Base-by-base conservation (phyloP, 2,888 invertebrate species). In the Andrena praecox region DNA sequence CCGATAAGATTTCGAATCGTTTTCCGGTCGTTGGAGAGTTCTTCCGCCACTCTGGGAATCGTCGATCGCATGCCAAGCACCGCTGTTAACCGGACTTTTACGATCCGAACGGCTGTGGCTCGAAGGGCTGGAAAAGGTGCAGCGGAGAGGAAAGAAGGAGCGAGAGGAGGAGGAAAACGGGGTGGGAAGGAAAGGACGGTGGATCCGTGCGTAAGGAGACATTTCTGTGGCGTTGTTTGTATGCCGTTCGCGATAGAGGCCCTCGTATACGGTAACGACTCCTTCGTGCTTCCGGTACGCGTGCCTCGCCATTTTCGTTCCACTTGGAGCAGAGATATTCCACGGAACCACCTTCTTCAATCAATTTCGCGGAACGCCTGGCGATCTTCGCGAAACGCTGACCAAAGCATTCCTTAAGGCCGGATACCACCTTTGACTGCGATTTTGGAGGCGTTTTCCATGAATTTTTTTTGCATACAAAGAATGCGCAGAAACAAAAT, bases 211-310 rank as follows among this genome's bases (percentile, higher is more conserved):
- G 79, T 88, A 89, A 82, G 82, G 85, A 74, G 88, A 89, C 88
- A 89, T 89, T 89, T 89, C 88, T 89, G 83, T 80, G 75, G 83
- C 75, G 89, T 89, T 89, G 89, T 89, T 89, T 89, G 89, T 89
- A 89, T 89, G 86, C 85, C 73, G 82, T 86, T 85, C 84, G 80
- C 86, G 86, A 88, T 89, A 87, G 81, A 80, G n/a, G 77, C 83
- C 56, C 56, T 89, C 88, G 89, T 89, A 89, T 88, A 89, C 85
- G 83, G 83, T 90, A 89, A 90, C 90, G 84, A 89, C 84, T 82
- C 69, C 76, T 79, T 85, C 90, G 87, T 82, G 84, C 89, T 89
- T 89, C 89, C 89, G 89, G 87, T 87, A 86, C 78, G 80, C 85
- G 84, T 70, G 78, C 73, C 64, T 63, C 78, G 77, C 83, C 80